Percentiles rank a stretch among this genome's conserved stretches.
phyloP scores from a whole-genome alignment of 2,888 invertebrate genomes.

The Oscheius sp. region DNA sequence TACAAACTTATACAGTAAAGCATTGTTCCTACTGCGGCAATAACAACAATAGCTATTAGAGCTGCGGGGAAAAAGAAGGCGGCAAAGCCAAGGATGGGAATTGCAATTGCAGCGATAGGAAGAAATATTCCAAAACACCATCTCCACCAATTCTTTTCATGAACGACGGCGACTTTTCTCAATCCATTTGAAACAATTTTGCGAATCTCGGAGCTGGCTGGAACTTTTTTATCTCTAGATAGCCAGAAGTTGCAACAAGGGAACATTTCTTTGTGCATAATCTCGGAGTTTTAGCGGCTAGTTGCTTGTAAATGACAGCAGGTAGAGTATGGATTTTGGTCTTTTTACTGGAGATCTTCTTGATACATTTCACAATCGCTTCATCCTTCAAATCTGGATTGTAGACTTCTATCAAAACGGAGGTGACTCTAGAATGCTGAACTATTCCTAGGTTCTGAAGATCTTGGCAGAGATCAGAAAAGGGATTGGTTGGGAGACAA shows the following conservation, averaged over 20 bases:
- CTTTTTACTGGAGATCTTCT: not conserved
- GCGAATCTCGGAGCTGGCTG: not conserved
- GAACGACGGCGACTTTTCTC: constrained; percentile 5
- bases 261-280: not conserved
- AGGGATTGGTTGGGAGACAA: not conserved
- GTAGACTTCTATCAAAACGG: not conserved
- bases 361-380: not conserved
- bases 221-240: constrained; percentile 3
- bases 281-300: not conserved
- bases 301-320: not conserved
- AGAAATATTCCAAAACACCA: not conserved
- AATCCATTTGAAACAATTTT: not conserved
- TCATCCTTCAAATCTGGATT: not conserved
- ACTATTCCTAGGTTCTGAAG: constrained; percentile 7
- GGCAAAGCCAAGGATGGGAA: not conserved
- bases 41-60: not conserved
- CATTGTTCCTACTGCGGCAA: constrained; percentile 12
- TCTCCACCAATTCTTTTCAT: not conserved
- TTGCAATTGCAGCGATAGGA: not conserved
- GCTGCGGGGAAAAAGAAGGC: not conserved
- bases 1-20: constrained; percentile 13
- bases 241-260: not conserved
- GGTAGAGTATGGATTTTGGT: not conserved
- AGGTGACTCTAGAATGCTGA: not conserved
- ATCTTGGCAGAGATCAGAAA: constrained; percentile 1